Percentiles rank a stretch among this genome's conserved stretches.
Evolutionary conservation across 1,140 invertebrate genomes (phyloP).

Genomic region (Drosophila grimshawi): DNA sequence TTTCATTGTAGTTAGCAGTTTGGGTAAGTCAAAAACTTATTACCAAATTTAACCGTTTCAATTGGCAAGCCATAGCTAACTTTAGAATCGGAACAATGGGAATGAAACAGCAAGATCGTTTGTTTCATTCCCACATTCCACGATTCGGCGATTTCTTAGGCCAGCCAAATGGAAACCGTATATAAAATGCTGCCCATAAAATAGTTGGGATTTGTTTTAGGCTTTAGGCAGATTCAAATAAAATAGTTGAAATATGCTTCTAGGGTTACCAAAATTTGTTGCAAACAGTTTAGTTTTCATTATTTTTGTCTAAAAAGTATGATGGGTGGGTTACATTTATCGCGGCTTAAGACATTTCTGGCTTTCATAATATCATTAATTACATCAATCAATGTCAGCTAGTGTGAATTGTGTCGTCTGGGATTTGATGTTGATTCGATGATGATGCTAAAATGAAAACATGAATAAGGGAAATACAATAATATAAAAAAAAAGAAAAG

Average conservation of each 20-base stretch:
- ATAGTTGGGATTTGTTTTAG: conserved; percentile 21
- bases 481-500: conserved; percentile 19
- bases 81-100: conserved; percentile 1
- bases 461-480: conserved; percentile 9
- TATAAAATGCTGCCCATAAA: conserved; percentile 24
- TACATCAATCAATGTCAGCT: conserved; percentile 62
- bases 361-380: conserved; percentile 43
- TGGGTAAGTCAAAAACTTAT: conserved; percentile 43
- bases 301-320: conserved; percentile 37
- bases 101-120: conserved; percentile 38
- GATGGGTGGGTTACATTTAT: conserved; percentile 80
- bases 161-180: conserved; percentile 8
- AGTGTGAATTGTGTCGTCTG: conserved; percentile 41
- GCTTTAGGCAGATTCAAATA: conserved; percentile 1
- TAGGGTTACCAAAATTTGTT: conserved; percentile 32
- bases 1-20: conserved; percentile 11
- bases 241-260: conserved; percentile 6
- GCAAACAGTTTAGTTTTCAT: conserved; percentile 36
- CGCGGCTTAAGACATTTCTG: conserved; percentile 47
- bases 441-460: conserved; percentile 33
- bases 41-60: conserved; percentile 22
- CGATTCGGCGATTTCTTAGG: not conserved
- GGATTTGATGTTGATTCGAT: conserved; percentile 42
- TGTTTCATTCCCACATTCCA: conserved; percentile 24
- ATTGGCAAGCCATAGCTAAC: not conserved